These are phyloP conservation scores for Sisyra terminalis DNA, from an alignment of 2,888 invertebrate species.

Conservation along the genomic window DNA sequence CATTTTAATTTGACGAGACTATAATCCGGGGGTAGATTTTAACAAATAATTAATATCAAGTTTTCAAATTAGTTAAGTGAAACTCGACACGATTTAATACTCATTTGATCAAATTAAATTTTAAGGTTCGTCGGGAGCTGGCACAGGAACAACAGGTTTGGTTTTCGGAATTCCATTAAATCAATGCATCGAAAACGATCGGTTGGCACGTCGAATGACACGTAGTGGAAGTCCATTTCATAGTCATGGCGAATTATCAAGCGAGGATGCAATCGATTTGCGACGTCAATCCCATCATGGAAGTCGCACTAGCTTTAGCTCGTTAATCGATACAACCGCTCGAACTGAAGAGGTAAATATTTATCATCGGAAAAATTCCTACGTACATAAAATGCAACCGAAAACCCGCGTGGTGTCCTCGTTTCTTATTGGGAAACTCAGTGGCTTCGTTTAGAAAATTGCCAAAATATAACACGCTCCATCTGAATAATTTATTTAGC, in stretches of 20 bases:
- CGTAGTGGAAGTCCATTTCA: slow-evolving; percentile 17
- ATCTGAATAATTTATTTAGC: too few relatives aligned
- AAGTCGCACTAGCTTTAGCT: slow-evolving; percentile 58
- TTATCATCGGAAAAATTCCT: background rate
- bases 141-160: slow-evolving; percentile 30
- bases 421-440: too few relatives aligned
- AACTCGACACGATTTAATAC: too few relatives aligned
- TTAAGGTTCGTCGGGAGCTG: background rate
- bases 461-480: too few relatives aligned
- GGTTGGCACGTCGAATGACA: slow-evolving; percentile 31
- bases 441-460: too few relatives aligned
- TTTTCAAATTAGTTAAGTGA: too few relatives aligned
- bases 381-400: too few relatives aligned
- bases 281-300: slow-evolving; percentile 22
- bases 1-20: too few relatives aligned
- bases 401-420: too few relatives aligned
- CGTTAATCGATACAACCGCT: slow-evolving; percentile 37
- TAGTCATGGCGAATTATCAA: slow-evolving; percentile 17
- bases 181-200: slow-evolving; percentile 72
- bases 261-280: slow-evolving; percentile 24
- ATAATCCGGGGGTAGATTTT: too few relatives aligned
- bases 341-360: slow-evolving; percentile 39
- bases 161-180: slow-evolving; percentile 75
- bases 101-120: too few relatives aligned
- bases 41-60: too few relatives aligned